Conservation (phyloP, 2,888 invertebrate genomes). For the Ceratothoa steindachneri region DNA sequence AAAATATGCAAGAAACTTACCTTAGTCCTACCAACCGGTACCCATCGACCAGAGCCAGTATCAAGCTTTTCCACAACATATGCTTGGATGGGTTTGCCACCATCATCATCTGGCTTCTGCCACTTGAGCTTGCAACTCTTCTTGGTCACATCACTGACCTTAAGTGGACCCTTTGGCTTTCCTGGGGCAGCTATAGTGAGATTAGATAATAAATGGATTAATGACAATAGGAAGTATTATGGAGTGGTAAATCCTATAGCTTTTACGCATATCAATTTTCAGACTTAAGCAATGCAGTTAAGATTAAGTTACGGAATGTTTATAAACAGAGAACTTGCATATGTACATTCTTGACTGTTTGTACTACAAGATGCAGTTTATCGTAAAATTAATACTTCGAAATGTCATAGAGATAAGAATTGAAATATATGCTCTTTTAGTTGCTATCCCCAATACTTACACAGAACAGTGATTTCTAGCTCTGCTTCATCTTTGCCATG, state of each 20-base stretch:
- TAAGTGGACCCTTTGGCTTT: constrained; percentile 82
- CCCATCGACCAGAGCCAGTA: constrained; percentile 51
- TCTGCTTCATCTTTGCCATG: constrained; percentile 90
- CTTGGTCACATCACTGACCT: constrained; percentile 77
- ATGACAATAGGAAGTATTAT: not conserved
- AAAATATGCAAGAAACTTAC: too few relatives aligned
- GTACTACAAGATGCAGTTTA: too few relatives aligned
- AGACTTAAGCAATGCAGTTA: too few relatives aligned
- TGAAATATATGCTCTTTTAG: too few relatives aligned
- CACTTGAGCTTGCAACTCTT: constrained; percentile 82
- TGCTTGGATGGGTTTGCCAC: constrained; percentile 85
- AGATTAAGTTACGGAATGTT: too few relatives aligned
- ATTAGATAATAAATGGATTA: not conserved
- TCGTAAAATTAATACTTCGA: too few relatives aligned
- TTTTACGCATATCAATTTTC: too few relatives aligned
- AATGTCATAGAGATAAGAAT: too few relatives aligned
- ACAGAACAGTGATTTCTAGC: constrained; percentile 84
- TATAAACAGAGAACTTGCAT: too few relatives aligned
- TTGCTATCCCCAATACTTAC: constrained; percentile 57
- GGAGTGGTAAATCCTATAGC: too few relatives aligned
- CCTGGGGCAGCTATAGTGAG: constrained; percentile 68
- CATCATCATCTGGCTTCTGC: constrained; percentile 93
- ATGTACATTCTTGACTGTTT: too few relatives aligned
- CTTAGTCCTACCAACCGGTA: constrained; percentile 75
- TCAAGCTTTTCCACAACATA: constrained; percentile 93